A percentile compares a stretch with the other conserved stretches of the same genome.
Conservation (phyloP, 37 sponge, comb jelly and placozoan species). For the Dysidea cf. avara region DNA sequence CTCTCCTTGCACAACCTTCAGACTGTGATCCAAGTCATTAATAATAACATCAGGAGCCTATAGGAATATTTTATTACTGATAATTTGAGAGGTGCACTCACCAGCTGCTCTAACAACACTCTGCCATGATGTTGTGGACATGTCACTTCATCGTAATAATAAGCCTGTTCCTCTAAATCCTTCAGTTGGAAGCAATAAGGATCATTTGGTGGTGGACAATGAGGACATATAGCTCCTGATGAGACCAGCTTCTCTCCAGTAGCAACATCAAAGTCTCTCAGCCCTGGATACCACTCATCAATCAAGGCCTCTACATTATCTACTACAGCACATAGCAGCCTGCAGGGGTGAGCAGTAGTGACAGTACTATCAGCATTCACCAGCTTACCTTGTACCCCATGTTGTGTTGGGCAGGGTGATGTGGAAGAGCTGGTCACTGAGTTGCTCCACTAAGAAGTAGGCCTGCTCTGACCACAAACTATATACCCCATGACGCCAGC, state of each 20-base stretch:
- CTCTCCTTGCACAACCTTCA: conserved; percentile 20
- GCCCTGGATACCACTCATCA: conserved; percentile 82
- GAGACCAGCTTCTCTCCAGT: conserved; percentile 42
- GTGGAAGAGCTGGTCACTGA: neutral
- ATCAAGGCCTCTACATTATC: conserved; percentile 75
- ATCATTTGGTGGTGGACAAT: conserved; percentile 19
- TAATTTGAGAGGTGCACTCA: neutral
- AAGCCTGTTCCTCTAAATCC: conserved; percentile 2
- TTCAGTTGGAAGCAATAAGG: conserved; percentile 38
- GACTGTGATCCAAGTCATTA: conserved; percentile 46
- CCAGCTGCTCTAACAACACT: conserved; percentile 56
- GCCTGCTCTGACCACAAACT: conserved; percentile 42
- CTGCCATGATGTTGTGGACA: conserved; percentile 50
- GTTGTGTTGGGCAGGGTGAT: no score
- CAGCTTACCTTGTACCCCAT: no score
- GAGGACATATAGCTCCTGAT: conserved; percentile 54
- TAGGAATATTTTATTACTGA: neutral
- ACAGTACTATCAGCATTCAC: no score
- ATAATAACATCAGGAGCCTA: conserved; percentile 72
- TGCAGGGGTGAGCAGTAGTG: neutral
- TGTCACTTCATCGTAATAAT: conserved; percentile 4
- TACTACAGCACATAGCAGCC: conserved; percentile 53
- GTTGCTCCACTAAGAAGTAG: conserved; percentile 45
- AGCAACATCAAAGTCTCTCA: conserved; percentile 34
- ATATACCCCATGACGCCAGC: conserved; percentile 58